A percentile compares a stretch with the other conserved stretches of the same genome.
These are phyloP conservation scores for Prionailurus viverrinus DNA, from an alignment of 2,113 vertebrate genomes.

Conservation along the genomic window DNA sequence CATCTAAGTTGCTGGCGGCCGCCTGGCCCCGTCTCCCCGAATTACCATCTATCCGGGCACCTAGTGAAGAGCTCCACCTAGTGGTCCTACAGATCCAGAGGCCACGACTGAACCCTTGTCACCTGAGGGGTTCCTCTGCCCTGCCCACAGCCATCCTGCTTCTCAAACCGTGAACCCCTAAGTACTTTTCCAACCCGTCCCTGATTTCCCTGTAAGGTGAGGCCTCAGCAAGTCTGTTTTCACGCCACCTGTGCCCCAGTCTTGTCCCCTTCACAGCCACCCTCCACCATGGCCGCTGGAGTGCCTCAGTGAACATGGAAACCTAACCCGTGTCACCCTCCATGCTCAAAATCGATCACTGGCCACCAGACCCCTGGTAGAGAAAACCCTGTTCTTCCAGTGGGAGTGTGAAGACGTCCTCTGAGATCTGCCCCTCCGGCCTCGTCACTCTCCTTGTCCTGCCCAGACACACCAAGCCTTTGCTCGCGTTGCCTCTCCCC, in stretches of 20 bases:
- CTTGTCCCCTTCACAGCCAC: neutral
- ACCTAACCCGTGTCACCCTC: neutral
- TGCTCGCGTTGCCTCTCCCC: too few species aligned
- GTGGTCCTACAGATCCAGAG: neutral
- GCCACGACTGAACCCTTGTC: neutral
- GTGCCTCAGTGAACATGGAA: neutral
- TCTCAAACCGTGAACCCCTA: neutral
- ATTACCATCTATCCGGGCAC: fast-evolving
- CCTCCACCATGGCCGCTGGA: too few species aligned
- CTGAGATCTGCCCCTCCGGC: neutral
- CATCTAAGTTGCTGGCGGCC: too few species aligned
- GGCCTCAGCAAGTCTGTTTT: neutral
- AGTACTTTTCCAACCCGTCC: neutral
- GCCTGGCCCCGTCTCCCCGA: fast-evolving
- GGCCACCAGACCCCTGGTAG: neutral
- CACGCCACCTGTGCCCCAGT: neutral
- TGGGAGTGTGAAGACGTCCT: fast-evolving
- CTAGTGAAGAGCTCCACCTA: slow-evolving; percentile 47
- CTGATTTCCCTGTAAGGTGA: neutral
- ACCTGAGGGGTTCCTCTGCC: neutral
- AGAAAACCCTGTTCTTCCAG: fast-evolving
- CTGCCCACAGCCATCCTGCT: neutral
- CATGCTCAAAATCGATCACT: fast-evolving
- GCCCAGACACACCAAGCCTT: neutral
- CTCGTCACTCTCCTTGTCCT: fast-evolving